Evolutionary conservation across 2,888 invertebrate genomes (phyloP).

Genomic region (Papilio protenor): DNA sequence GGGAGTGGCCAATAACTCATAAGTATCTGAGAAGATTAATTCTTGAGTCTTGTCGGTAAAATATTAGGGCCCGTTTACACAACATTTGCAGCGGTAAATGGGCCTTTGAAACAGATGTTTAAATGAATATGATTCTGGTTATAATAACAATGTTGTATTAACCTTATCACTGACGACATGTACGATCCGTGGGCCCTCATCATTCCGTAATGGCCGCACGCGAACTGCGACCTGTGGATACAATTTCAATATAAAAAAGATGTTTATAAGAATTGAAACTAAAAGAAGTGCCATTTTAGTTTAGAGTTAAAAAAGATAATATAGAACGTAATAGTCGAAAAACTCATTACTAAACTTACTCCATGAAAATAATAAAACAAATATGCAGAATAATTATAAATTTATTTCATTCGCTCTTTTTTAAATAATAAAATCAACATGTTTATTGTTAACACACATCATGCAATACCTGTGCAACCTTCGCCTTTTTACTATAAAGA

Average conservation of each 20-base stretch:
- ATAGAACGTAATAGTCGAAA: neutral
- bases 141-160: slow-evolving; percentile 42
- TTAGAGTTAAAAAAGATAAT: neutral
- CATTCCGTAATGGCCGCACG: slow-evolving; percentile 91
- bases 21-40: neutral
- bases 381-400: neutral
- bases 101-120: neutral
- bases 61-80: too few species aligned
- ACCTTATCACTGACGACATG: slow-evolving; percentile 92
- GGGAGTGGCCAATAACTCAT: neutral
- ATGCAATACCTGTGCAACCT: slow-evolving; percentile 40
- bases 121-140: neutral
- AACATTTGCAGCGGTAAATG: too few species aligned
- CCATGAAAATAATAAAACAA: neutral
- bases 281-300: neutral
- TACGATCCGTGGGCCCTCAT: slow-evolving; percentile 90
- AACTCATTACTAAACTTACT: neutral
- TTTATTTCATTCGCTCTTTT: neutral
- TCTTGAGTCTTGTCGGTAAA: too few species aligned
- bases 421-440: slow-evolving; percentile 22
- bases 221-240: slow-evolving; percentile 92
- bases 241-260: neutral
- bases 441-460: slow-evolving; percentile 33
- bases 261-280: neutral
- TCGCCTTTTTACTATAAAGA: slow-evolving; percentile 26